Evolutionary conservation across 1,140 invertebrate species (phyloP).

Genomic region (Lasioglossum albipes): DNA sequence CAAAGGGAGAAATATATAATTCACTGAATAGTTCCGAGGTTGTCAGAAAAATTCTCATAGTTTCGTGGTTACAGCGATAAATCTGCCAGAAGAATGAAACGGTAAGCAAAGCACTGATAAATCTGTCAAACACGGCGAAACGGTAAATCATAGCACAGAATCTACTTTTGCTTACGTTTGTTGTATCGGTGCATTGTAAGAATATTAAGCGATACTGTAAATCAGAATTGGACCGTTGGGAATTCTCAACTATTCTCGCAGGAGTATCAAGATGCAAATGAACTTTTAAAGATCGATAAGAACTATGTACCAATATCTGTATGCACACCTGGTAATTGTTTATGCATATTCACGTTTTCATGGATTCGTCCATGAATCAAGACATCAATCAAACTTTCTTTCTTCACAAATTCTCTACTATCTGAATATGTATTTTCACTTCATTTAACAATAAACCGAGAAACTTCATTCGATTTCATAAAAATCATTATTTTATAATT

Average conservation of each 20-base stretch:
- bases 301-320: too few species aligned
- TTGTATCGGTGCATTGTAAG: not conserved
- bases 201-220: conserved; percentile 9
- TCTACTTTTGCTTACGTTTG: conserved; percentile 25
- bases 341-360: too few species aligned
- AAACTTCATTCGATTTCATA: too few species aligned
- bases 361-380: too few species aligned
- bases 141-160: conserved; percentile 26
- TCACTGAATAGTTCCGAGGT: not conserved
- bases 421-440: too few species aligned
- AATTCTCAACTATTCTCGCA: not conserved
- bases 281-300: not conserved
- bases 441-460: too few species aligned
- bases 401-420: too few species aligned
- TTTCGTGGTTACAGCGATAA: conserved; percentile 10
- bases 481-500: too few species aligned
- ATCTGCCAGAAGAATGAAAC: not conserved
- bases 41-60: not conserved
- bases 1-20: not conserved
- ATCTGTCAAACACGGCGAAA: conserved; percentile 12
- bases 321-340: too few species aligned
- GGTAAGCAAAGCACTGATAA: conserved; percentile 11
- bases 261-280: not conserved
- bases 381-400: too few species aligned
- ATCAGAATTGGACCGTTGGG: not conserved